Base-by-base conservation (phyloP, 2,113 vertebrate species). In the Anseranas semipalmata region DNA sequence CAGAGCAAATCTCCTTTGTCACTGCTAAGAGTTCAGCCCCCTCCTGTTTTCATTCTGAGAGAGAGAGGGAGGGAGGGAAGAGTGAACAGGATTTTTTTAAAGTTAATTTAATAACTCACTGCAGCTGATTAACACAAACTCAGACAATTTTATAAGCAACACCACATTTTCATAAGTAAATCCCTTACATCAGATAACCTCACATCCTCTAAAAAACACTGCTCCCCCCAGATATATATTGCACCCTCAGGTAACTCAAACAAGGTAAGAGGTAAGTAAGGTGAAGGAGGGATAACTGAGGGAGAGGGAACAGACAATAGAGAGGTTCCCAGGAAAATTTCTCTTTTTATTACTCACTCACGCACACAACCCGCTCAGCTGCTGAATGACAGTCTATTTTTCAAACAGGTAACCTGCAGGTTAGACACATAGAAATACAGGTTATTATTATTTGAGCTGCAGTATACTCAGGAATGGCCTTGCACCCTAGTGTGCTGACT, bases 401-500 rank as follows among this genome's bases (percentile, higher is more conserved):
- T 82, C 87, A 89, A 79, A 84, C 28, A 85, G 58, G 73, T 91
- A 95, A 94, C 91, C 87, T 73, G 52, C 52, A 87, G 84, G 77
- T 95, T 95, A 82, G 84, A 93, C 70, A 79, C 87, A 93, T 1
- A 94, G 80, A 89, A 91, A 85, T 81, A 85, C 12, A 85, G 56
- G 66, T 79, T 85, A 72, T 89, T 96, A 72, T 79, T 91, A 39
- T 81, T 78, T 94, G 77, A 92, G 45, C 48, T 91, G 65, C 52
- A 92, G 68, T 67, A 81, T 60, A 72, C 48, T 91, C 56, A 39
- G 58, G 73, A 91, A 95, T 10, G 27, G 91, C 84, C 77, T 75
- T 89, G 56, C 60, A 92, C 73, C 84, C 89, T 72, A 65, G 73
- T 60, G 91, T 52, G 65, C 84, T 87, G 80, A 71, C 76, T 72